Evolutionary conservation across 2,888 invertebrate genomes (phyloP).

Genomic region (Netelia fuscicornis): DNA sequence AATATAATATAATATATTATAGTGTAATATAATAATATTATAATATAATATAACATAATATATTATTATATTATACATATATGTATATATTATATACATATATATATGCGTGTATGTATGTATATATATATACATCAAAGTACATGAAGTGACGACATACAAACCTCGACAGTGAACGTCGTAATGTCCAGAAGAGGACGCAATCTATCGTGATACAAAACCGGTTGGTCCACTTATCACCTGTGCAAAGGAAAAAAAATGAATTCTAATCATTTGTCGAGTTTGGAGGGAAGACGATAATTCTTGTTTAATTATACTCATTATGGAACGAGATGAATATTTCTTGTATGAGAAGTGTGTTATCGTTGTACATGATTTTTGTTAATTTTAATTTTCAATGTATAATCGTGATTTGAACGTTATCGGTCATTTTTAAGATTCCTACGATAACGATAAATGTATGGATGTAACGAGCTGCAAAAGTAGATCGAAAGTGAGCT

Average conservation of each 20-base stretch:
- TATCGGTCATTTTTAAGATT: background rate
- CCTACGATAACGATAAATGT: background rate
- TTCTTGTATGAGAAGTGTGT: too few species aligned
- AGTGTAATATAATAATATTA: too few species aligned
- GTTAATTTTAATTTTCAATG: too few species aligned
- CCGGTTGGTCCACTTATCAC: slow-evolving; percentile 70
- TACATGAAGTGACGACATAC: slow-evolving; percentile 44
- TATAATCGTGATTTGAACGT: background rate
- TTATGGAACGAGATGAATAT: too few species aligned
- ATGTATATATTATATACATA: too few species aligned
- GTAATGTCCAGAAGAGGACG: slow-evolving; percentile 65
- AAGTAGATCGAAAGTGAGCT: background rate
- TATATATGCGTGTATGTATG: background rate
- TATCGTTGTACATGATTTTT: too few species aligned
- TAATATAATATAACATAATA: too few species aligned
- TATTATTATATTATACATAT: too few species aligned
- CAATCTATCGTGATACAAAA: slow-evolving; percentile 73
- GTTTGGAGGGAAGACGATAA: background rate
- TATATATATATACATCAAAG: background rate
- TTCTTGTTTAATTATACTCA: background rate
- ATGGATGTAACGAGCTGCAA: background rate
- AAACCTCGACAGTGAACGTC: slow-evolving; percentile 79
- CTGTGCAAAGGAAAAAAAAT: background rate
- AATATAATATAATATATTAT: too few species aligned
- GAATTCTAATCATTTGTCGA: background rate